Evolutionary conservation across 2,797 vertebrate species (phyloP), one percentile per base, ranked within the genome.

Genomic region (Alcedo atthis): DNA sequence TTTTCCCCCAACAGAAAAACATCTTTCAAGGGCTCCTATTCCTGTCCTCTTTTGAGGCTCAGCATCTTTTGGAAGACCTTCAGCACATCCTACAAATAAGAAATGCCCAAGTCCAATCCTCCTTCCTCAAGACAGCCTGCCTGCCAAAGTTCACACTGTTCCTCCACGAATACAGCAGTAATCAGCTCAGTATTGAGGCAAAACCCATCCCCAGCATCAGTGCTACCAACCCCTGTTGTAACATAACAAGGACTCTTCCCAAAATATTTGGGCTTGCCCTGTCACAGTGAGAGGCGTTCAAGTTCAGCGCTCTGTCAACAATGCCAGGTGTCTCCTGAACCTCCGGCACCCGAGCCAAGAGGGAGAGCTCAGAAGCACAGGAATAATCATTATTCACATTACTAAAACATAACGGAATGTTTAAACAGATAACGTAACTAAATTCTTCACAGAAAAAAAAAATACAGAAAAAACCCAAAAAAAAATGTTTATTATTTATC

Each of bases 341-440:
- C 89, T 94, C 91, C 42, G 1, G 87, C 66, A 1, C 85, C 88
- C 8, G 46, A 85, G 92, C 85, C 96, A 96, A 91, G 93, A 94
- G 78, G 85, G 92, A 95, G 86, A 93, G 87, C 89, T 93, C 87
- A 74, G 89, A 78, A 94, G 91, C 91, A 70, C 89, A 94, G 90
- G 93, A 94, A 87, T 90, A 84, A 87, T 59, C 74, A 91, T 71
- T 77, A 90, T 89, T 88, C 92, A 35, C 92, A 90, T 96, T 91
- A 91, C 94, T 93, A 83, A 94, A 93, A 92, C 68, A 32, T 83
- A 92, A 94, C 83, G 92, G 87, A 94, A 93, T 94, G 95, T 94
- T 93, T 94, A 86, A 95, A 93, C 92, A 94, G 92, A 92, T 94
- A 96, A 93, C 59, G 70, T 95, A 96, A 93, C 85, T 89, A 92